A percentile compares a stretch with the other conserved stretches of the same genome.
These are phyloP conservation scores for Myrmecophaga tridactyla DNA, from an alignment of 2,113 vertebrate species.

Conservation along the genomic window DNA sequence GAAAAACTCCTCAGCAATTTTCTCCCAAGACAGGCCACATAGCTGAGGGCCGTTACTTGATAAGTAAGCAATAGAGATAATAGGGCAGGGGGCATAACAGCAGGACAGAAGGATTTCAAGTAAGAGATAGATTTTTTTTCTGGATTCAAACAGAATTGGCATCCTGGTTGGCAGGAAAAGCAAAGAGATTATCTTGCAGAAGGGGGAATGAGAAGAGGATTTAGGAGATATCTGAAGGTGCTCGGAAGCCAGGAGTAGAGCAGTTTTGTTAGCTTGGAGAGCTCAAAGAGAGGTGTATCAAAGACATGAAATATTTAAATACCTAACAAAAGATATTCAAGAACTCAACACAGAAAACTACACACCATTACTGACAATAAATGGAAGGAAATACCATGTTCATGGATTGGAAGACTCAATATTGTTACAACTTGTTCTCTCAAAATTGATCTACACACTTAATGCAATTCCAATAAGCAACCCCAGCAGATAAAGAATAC, in stretches of 20 bases:
- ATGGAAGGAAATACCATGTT: neutral
- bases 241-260: neutral
- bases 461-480: neutral
- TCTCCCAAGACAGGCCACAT: neutral
- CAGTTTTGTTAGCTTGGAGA: neutral
- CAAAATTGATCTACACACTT: neutral
- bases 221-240: neutral
- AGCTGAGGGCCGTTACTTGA: neutral
- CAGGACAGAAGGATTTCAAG: neutral
- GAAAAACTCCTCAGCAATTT: neutral
- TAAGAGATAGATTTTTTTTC: neutral
- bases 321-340: neutral
- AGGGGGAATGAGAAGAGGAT: neutral
- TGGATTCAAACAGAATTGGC: neutral
- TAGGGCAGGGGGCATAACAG: fast-evolving
- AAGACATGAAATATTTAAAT: neutral
- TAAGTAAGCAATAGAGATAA: neutral
- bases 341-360: neutral
- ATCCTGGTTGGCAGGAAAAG: neutral
- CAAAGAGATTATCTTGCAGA: neutral
- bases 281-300: neutral
- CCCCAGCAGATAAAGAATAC: neutral
- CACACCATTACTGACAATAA: neutral
- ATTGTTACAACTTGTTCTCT: neutral
- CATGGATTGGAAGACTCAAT: neutral